Evolutionary conservation across 2,113 vertebrate genomes (phyloP).

Genomic region (Muntiacus reevesi): DNA sequence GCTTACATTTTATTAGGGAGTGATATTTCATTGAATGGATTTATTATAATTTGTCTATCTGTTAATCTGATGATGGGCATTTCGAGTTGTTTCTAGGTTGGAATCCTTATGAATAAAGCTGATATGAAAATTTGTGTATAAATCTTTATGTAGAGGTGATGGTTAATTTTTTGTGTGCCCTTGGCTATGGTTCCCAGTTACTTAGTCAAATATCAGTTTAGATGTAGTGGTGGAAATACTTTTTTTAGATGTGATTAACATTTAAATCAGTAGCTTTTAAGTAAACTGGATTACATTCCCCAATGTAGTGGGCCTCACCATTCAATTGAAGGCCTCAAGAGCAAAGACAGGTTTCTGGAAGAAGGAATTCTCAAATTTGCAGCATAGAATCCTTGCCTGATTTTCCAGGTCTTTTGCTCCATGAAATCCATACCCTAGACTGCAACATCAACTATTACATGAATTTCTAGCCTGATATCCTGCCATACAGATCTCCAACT

Average conservation of each 20-base stretch:
- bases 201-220: neutral
- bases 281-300: neutral
- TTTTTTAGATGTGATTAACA: neutral
- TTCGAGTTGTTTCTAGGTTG: neutral
- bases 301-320: neutral
- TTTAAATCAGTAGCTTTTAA: neutral
- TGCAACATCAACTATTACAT: neutral
- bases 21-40: neutral
- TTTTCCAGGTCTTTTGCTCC: neutral
- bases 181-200: neutral
- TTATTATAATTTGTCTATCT: neutral
- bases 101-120: neutral
- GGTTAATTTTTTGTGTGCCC: neutral
- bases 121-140: neutral
- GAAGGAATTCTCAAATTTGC: neutral
- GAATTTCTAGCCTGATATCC: neutral
- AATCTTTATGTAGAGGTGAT: neutral
- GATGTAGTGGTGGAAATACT: neutral
- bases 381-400: neutral
- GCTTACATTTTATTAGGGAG: neutral
- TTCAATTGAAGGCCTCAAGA: neutral
- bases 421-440: neutral
- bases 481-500: neutral
- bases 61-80: neutral
- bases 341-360: neutral